phyloP scores from a whole-genome alignment of 2,113 vertebrate genomes.

The Tricholaema leucomelas region DNA sequence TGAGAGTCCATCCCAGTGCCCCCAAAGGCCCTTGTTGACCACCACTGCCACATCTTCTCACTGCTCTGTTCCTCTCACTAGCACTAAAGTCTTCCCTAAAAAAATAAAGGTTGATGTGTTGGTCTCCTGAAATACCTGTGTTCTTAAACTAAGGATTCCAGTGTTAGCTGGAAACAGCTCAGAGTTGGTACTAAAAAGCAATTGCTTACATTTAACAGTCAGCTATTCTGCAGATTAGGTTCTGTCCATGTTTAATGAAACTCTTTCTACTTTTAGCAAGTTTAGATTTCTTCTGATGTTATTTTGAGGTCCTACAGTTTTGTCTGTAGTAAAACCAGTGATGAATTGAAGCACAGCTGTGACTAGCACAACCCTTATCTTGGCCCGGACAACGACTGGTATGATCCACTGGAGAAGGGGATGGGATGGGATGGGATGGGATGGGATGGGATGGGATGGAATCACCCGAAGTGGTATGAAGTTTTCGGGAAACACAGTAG shows the following conservation, averaged over 20 bases:
- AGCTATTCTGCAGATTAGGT: background rate
- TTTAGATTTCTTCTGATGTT: background rate
- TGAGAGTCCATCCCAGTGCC: background rate
- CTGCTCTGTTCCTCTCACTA: background rate
- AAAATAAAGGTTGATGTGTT: background rate
- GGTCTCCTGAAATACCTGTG: background rate
- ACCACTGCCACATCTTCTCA: background rate
- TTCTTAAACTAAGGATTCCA: too few species aligned
- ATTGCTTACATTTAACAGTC: background rate
- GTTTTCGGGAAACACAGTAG: background rate
- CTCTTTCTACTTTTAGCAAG: background rate
- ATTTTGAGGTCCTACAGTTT: background rate
- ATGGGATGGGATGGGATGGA: accelerated
- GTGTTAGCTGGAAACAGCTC: background rate
- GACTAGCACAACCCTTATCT: background rate
- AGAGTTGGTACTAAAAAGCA: background rate
- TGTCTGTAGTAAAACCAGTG: background rate
- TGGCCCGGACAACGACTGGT: accelerated
- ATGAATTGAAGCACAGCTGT: background rate
- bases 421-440: accelerated
- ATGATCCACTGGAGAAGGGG: background rate
- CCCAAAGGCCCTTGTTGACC: too few species aligned
- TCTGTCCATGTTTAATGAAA: background rate
- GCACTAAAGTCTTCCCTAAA: background rate
- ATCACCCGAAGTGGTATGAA: background rate